Conservation (phyloP, 2,797 vertebrate species). For the Rhodeus uyekii region DNA sequence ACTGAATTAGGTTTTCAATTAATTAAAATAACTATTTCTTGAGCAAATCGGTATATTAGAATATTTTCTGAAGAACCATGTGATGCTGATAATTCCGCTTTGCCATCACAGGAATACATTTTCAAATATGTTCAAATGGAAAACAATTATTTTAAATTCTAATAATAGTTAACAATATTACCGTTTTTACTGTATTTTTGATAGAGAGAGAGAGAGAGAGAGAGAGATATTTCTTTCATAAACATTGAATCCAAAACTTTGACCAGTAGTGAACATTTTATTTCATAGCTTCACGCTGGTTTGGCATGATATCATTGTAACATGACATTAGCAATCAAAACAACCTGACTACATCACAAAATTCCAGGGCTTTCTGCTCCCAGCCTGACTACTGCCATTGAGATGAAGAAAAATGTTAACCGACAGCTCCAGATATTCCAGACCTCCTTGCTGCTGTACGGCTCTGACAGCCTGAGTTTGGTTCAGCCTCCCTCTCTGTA, state of each 20-base stretch:
- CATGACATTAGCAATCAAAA: not conserved
- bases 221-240: not conserved
- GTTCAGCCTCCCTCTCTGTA: slow-evolving; percentile 5
- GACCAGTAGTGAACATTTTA: not conserved
- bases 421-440: not conserved
- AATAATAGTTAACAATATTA: not conserved
- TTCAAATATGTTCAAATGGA: not conserved
- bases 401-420: not conserved
- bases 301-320: not conserved
- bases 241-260: not conserved
- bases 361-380: not conserved
- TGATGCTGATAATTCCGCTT: not conserved
- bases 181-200: not conserved
- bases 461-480: slow-evolving; percentile 12
- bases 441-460: not conserved
- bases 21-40: no score
- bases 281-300: not conserved
- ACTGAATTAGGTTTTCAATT: no score
- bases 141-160: not conserved
- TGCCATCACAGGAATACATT: not conserved
- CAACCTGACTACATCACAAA: not conserved
- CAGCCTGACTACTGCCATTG: not conserved
- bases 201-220: no score
- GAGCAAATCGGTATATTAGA: not conserved
- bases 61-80: not conserved